Base-by-base conservation (phyloP, 2,888 invertebrate species). In the Eretmocerus hayati region DNA sequence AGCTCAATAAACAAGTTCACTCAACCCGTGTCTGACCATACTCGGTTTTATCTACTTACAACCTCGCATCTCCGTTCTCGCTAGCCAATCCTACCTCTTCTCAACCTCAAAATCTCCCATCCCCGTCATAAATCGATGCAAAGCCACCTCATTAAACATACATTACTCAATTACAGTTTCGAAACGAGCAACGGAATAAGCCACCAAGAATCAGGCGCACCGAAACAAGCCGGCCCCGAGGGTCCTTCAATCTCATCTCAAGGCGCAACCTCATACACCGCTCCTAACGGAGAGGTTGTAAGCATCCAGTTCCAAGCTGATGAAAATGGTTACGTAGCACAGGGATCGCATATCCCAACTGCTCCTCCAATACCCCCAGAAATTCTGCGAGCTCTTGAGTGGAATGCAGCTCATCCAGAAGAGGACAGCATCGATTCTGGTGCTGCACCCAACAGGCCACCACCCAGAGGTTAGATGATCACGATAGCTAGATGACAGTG, bases 121-220 rank as follows among this genome's bases (percentile, higher is more conserved):
- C n/a, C n/a, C n/a, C n/a, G n/a, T n/a, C n/a, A n/a, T n/a, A n/a
- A n/a, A n/a, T n/a, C n/a, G n/a, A n/a, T n/a, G n/a, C n/a, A n/a
- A n/a, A n/a, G n/a, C n/a, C n/a, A n/a, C n/a, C n/a, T n/a, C n/a
- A n/a, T n/a, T n/a, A n/a, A n/a, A 26, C 16, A 5, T 13, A 13
- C 3, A 22, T 9, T 2, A 2, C 13, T 26, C n/a, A n/a, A 21
- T 38, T 35, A 11, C 42, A 73, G 72, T 54, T 74, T 74, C 56
- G 74, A 74, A 59, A 74, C 74, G 50, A 72, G 69, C 58, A 74
- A 74, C 48, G 74, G 74, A n/a, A 75, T 75, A 48, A 65, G 67
- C 48, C 73, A 72, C 45, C 70, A 73, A 50, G 74, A 74, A 57
- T 59, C 67, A 1, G 74, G 74, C 2, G 67, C 65, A 46, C 67